phyloP scores from a whole-genome alignment of 2,113 vertebrate genomes.

The Periophthalmodon schlosseri region DNA sequence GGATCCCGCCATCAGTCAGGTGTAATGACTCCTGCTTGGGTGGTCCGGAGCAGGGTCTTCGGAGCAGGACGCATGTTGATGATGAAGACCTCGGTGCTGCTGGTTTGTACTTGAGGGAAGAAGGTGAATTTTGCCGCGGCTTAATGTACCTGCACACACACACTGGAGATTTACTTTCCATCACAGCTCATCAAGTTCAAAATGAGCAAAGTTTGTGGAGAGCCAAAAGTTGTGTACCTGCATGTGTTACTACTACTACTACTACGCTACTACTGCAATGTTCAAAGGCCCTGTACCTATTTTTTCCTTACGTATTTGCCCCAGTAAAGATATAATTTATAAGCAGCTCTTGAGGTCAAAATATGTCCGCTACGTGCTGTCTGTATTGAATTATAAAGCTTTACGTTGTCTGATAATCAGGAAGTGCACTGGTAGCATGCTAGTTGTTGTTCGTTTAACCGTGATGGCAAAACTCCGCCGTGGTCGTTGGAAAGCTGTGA shows the following conservation, averaged over 20 bases:
- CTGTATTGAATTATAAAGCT: too few relatives aligned
- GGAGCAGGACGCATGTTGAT: conserved; percentile 43
- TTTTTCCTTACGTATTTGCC: too few relatives aligned
- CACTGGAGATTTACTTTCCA: neutral
- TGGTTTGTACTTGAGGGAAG: conserved; percentile 11
- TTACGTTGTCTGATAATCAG: too few relatives aligned
- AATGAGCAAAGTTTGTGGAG: neutral
- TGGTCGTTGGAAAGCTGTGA: too few relatives aligned
- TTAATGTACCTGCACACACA: conserved; percentile 3
- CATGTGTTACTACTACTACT: neutral
- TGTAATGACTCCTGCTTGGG: conserved; percentile 57
- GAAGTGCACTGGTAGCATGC: too few relatives aligned
- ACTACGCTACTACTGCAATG: too few relatives aligned
- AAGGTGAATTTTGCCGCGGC: conserved; percentile 20
- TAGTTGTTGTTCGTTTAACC: too few relatives aligned
- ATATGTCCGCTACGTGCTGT: too few relatives aligned
- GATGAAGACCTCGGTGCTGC: neutral
- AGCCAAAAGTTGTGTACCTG: neutral
- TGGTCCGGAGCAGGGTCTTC: conserved; percentile 35
- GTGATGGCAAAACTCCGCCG: too few relatives aligned
- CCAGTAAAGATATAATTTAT: too few relatives aligned
- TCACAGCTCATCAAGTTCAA: neutral
- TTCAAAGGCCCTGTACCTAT: too few relatives aligned
- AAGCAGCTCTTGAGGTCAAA: too few relatives aligned
- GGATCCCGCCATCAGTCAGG: conserved; percentile 36